Evolutionary conservation across 2,797 vertebrate genomes (phyloP).

Genomic region (Sebastes nivosus): DNA sequence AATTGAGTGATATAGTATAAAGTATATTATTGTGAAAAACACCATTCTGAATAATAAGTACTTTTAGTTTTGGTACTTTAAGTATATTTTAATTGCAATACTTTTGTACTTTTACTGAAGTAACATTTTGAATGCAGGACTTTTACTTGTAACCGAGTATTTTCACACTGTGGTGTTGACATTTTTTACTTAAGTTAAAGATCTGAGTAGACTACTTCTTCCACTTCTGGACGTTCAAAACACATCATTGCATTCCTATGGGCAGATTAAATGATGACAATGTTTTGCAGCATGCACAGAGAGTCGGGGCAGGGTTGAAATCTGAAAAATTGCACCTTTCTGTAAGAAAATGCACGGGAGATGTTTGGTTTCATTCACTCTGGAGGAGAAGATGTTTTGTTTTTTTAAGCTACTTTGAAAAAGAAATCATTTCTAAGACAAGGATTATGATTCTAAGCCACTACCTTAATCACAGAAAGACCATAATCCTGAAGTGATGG

Average conservation of each 20-base stretch:
- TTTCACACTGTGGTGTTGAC: too few species aligned
- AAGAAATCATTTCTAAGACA: conserved; percentile 55
- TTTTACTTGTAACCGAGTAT: too few species aligned
- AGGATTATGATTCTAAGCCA: conserved; percentile 58
- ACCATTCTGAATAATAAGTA: too few species aligned
- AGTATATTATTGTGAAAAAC: too few species aligned
- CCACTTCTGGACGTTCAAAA: conserved; percentile 50
- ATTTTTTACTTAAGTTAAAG: too few species aligned
- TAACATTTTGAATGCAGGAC: too few species aligned
- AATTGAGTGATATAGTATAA: too few species aligned
- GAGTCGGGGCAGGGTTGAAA: conserved; percentile 28
- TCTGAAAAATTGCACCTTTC: not conserved
- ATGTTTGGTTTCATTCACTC: conserved; percentile 23
- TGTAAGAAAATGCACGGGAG: conserved; percentile 32
- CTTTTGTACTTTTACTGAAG: too few species aligned
- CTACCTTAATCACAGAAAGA: conserved; percentile 33
- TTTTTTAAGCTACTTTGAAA: conserved; percentile 24
- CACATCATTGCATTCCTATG: conserved; percentile 54
- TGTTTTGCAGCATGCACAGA: conserved; percentile 36
- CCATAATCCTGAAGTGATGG: conserved; percentile 27
- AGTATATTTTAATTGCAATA: too few species aligned
- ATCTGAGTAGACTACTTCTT: too few species aligned
- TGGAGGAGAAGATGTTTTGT: not conserved
- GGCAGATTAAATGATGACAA: conserved; percentile 53
- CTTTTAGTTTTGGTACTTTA: too few species aligned